A percentile compares a stretch with the other conserved stretches of the same genome.
phyloP scores from a whole-genome alignment of 2,113 vertebrate genomes.

The Helogale parvula region DNA sequence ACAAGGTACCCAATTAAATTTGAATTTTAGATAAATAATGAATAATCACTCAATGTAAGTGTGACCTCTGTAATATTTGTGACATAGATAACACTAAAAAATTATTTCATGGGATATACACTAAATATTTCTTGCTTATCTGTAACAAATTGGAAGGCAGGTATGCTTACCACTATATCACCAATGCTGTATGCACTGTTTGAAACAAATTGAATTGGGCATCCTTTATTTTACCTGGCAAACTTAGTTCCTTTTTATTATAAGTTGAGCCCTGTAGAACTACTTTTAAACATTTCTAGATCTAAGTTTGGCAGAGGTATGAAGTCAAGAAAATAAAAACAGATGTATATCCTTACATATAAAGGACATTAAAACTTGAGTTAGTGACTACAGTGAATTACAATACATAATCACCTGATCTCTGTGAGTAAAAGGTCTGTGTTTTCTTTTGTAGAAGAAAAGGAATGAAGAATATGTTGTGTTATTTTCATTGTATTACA shows the following conservation, averaged over 20 bases:
- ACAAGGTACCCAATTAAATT: background rate
- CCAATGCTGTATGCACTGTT: background rate
- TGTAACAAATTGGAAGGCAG: background rate
- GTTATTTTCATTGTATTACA: constrained; percentile 3
- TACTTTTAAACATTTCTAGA: background rate
- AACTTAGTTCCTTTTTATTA: background rate
- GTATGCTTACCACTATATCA: background rate
- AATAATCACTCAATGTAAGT: background rate
- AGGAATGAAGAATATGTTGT: background rate
- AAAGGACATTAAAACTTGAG: background rate
- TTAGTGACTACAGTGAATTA: background rate
- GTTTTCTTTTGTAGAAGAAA: background rate
- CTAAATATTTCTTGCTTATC: background rate
- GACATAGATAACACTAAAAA: background rate
- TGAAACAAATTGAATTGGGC: background rate
- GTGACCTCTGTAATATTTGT: background rate
- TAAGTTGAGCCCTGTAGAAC: background rate
- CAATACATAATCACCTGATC: background rate
- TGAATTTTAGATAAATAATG: background rate
- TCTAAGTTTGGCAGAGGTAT: background rate
- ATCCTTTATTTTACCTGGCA: background rate
- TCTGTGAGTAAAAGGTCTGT: background rate
- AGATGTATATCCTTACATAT: background rate
- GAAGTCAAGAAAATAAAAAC: background rate
- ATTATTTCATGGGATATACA: background rate